Conservation (phyloP, 2,797 vertebrate genomes). For the Semaprochilodus insignis region DNA sequence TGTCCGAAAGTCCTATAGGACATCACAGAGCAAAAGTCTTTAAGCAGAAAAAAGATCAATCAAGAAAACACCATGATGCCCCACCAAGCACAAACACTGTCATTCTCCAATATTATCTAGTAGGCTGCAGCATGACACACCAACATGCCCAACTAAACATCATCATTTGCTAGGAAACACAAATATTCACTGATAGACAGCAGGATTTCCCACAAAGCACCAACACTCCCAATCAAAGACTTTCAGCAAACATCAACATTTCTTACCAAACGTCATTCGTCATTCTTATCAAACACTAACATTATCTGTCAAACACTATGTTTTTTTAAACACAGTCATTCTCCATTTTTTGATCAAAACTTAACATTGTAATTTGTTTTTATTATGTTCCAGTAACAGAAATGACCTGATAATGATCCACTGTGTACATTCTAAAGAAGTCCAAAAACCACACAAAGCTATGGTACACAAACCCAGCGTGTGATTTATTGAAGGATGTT, state of each 20-base stretch:
- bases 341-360: too few species aligned
- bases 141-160: neutral
- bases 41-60: neutral
- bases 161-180: neutral
- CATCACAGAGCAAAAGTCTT: neutral
- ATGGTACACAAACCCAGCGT: conserved; percentile 23
- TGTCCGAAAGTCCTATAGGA: neutral
- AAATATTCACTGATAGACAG: too few species aligned
- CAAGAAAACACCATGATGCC: neutral
- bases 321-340: too few species aligned
- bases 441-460: neutral
- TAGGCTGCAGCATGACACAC: too few species aligned
- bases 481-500: conserved; percentile 27
- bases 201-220: neutral
- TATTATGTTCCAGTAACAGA: neutral
- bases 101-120: neutral
- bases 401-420: neutral
- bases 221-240: neutral
- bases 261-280: too few species aligned
- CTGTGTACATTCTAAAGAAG: too few species aligned
- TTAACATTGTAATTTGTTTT: neutral
- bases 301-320: neutral
- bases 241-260: neutral
- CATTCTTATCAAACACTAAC: neutral
- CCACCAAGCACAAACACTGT: neutral